phyloP scores from a whole-genome alignment of 2,113 vertebrate genomes.

The Mormoops blainvillei region DNA sequence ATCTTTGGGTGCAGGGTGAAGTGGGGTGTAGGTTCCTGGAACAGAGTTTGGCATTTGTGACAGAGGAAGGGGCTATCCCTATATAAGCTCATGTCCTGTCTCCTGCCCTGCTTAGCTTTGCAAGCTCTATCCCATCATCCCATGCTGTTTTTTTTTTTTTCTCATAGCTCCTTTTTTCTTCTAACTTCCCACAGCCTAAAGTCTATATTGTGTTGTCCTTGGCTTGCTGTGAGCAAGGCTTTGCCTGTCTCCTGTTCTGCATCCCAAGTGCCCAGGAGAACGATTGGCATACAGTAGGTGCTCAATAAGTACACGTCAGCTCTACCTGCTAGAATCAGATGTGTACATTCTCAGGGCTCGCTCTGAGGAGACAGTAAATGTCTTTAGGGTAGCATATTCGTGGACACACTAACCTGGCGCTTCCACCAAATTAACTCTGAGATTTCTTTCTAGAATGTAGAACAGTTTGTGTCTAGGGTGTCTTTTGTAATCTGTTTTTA shows the following conservation, averaged over 20 bases:
- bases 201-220: rapidly evolving
- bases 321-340: rapidly evolving
- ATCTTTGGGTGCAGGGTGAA: not conserved
- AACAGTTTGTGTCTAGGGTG: not conserved
- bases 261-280: not conserved
- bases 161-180: not conserved
- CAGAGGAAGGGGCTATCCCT: not conserved
- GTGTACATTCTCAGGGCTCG: not conserved
- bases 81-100: too few species aligned
- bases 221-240: not conserved
- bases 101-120: not conserved
- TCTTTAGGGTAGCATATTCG: not conserved
- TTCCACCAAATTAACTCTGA: not conserved
- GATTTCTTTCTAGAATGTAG: not conserved
- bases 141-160: not conserved
- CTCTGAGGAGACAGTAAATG: not conserved
- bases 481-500: not conserved
- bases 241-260: not conserved
- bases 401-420: rapidly evolving
- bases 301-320: rapidly evolving
- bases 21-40: not conserved
- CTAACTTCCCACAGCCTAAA: rapidly evolving
- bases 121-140: not conserved
- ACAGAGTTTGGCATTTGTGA: not conserved
- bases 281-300: not conserved